Evolutionary conservation across 2,888 invertebrate genomes (phyloP).

Genomic region (Sylvicola fuscatus): DNA sequence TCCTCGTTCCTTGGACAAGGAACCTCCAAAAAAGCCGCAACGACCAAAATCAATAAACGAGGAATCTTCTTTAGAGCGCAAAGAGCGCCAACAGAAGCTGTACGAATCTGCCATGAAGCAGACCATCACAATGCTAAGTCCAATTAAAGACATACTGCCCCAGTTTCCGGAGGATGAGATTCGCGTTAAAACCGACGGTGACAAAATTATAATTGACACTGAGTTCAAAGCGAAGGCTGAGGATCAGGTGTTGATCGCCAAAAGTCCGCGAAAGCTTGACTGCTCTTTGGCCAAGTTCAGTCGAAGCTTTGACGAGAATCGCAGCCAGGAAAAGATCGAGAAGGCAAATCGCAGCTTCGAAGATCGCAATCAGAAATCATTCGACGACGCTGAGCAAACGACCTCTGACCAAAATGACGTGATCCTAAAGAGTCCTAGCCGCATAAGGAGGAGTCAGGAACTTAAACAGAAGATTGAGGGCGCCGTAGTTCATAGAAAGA

Average conservation of each 20-base stretch:
- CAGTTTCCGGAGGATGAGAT: slow-evolving; percentile 57
- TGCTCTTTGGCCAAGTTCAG: slow-evolving; percentile 36
- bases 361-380: slow-evolving; percentile 34
- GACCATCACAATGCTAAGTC: slow-evolving; percentile 50
- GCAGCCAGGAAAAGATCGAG: slow-evolving; percentile 29
- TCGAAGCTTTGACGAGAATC: slow-evolving; percentile 39
- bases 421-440: slow-evolving; percentile 35
- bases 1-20: slow-evolving; percentile 14
- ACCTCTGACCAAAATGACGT: slow-evolving; percentile 27
- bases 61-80: slow-evolving; percentile 33
- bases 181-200: slow-evolving; percentile 46
- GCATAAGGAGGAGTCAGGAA: slow-evolving; percentile 35
- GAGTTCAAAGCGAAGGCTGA: slow-evolving; percentile 54
- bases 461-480: slow-evolving; percentile 42
- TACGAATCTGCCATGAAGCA: slow-evolving; percentile 58
- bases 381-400: slow-evolving; percentile 35
- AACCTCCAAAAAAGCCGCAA: not conserved
- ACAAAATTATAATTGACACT: slow-evolving; percentile 45
- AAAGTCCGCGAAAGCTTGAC: slow-evolving; percentile 50
- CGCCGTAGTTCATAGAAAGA: slow-evolving; percentile 38
- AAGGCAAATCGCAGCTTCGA: slow-evolving; percentile 42
- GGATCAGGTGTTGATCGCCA: slow-evolving; percentile 55
- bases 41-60: not conserved
- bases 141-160: slow-evolving; percentile 48
- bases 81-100: slow-evolving; percentile 52